Percentiles rank a stretch among this genome's conserved stretches.
Evolutionary conservation across 1,140 invertebrate genomes (phyloP).

Genomic region (Glossosoma conforme): DNA sequence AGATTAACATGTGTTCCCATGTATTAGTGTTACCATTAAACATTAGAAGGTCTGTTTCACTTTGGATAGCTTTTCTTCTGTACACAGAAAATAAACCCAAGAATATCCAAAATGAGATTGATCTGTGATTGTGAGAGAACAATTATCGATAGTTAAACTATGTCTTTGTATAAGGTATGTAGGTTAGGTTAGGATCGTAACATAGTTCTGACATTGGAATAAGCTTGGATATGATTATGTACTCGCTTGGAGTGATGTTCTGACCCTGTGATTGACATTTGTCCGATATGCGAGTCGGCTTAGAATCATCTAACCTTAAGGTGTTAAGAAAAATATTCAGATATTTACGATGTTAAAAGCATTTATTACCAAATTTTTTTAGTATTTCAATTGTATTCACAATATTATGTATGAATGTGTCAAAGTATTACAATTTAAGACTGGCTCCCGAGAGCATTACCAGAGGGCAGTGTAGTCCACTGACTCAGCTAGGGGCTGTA

Average conservation of each 20-base stretch:
- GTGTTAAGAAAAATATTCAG: constrained; percentile 16
- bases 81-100: constrained; percentile 5
- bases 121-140: constrained; percentile 28
- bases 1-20: constrained; percentile 21
- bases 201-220: constrained; percentile 4
- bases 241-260: constrained; percentile 23
- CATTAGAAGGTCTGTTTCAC: constrained; percentile 5
- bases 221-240: constrained; percentile 10
- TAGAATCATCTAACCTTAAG: constrained; percentile 15
- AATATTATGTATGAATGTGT: constrained; percentile 23
- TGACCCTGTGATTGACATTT: constrained; percentile 27
- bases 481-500: constrained; percentile 7
- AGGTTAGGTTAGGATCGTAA: constrained; percentile 8
- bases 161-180: constrained; percentile 7
- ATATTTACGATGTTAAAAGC: constrained; percentile 20
- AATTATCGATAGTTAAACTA: constrained; percentile 22
- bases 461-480: constrained; percentile 4
- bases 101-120: constrained; percentile 10
- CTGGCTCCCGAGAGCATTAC: constrained; percentile 21
- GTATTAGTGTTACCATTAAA: constrained; percentile 25
- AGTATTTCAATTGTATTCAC: constrained; percentile 16
- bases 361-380: constrained; percentile 23
- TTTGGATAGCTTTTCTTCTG: constrained; percentile 2
- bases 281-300: not conserved
- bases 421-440: constrained; percentile 27